Evolutionary conservation across 2,888 invertebrate genomes (phyloP), one percentile per base, ranked within the genome.

Genomic region (Drosophila fungiperda): DNA sequence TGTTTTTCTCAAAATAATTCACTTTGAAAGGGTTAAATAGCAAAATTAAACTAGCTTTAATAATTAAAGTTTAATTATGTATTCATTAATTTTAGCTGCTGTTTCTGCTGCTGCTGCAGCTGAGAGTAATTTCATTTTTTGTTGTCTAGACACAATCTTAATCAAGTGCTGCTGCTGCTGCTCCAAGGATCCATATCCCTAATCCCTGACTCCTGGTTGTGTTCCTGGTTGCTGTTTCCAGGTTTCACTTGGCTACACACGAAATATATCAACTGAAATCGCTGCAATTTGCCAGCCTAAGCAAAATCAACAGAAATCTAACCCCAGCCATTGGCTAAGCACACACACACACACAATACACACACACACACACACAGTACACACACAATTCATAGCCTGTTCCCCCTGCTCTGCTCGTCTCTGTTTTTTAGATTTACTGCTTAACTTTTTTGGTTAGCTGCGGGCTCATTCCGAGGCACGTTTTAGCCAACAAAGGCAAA

Each of bases 351-450:
- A 45, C 53, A 67, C 50, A 50, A 50, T n/a, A 53, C 52, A 60
- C 12, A 60, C 33, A 53, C 49, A 57, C 36, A 35, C 9, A 11
- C 4, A 12, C 4, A 35, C 4, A 35, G 12, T 12, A 29, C 11
- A 35, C 35, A 55, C 26, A 67, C 52, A 52, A 33, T 33, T 48
- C 45, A 60, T 76, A 38, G 48, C 15, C n/a, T 11, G 4, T 5
- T 38, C 23, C 17, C 35, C 35, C 3, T 2, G 17, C 1, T n/a
- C n/a, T 7, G 17, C 20, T 5, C 62, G 82, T 73, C 83, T 71
- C 63, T 70, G 75, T 57, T 70, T 63, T 78, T 78, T 84, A 89
- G 87, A 85, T 85, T 85, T 85, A 85, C 87, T 74, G 89, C 89
- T 73, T 82, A 87, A 85, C 80, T 85, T 85, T 76, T 80, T 77